These are phyloP conservation scores for Crotalus adamanteus DNA, from an alignment of 2,797 vertebrate species.

Conservation along the genomic window DNA sequence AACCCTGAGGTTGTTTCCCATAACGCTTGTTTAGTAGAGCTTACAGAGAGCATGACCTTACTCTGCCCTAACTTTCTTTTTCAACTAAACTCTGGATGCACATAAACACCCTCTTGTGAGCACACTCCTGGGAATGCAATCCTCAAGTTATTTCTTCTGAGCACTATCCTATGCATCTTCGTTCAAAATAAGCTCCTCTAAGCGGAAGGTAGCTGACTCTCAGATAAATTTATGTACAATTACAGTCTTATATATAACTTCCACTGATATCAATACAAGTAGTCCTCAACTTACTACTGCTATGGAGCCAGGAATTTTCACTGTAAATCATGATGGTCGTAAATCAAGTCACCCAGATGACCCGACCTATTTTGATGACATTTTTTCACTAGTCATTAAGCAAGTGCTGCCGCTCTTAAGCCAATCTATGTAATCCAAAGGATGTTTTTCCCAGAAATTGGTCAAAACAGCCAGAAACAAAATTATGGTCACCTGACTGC, in stretches of 20 bases:
- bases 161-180: background rate
- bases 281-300: background rate
- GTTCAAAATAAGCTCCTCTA: background rate
- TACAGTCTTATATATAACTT: background rate
- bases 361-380: background rate
- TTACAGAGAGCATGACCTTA: background rate
- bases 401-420: background rate
- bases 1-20: slow-evolving; percentile 8
- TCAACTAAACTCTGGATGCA: background rate
- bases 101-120: background rate
- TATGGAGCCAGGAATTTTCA: background rate
- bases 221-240: background rate
- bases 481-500: background rate
- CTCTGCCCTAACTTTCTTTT: background rate
- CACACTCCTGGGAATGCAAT: background rate
- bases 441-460: background rate
- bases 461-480: background rate
- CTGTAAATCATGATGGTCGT: background rate
- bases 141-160: background rate
- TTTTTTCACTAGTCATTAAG: background rate
- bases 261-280: background rate
- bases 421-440: background rate
- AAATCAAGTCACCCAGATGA: background rate
- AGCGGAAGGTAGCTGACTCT: background rate
- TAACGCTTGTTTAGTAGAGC: slow-evolving; percentile 3